These are phyloP conservation scores for Oreochromis aureus DNA, from an alignment of 2,113 vertebrate genomes.

Conservation along the genomic window DNA sequence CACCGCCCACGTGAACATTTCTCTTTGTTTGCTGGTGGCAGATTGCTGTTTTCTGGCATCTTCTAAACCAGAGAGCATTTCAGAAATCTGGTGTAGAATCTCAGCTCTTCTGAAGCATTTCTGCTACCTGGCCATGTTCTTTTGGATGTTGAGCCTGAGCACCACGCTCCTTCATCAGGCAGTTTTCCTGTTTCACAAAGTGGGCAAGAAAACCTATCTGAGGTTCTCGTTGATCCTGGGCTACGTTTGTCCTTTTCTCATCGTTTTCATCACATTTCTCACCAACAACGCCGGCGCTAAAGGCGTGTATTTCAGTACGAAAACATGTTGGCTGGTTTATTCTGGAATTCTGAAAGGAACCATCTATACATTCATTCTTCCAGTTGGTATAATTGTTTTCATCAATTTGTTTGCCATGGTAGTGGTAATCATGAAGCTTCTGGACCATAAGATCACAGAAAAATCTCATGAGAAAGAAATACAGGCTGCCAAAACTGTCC, in stretches of 20 bases:
- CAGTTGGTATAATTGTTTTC: conserved; percentile 76
- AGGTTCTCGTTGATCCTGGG: conserved; percentile 74
- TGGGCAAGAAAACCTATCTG: conserved; percentile 79
- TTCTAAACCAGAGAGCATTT: fast-evolving
- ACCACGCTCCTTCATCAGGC: conserved; percentile 85
- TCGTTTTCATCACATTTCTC: conserved; percentile 74
- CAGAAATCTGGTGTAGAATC: conserved; percentile 51
- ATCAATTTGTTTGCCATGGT: conserved; percentile 78
- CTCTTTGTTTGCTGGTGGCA: conserved; percentile 76
- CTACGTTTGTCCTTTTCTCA: conserved; percentile 80
- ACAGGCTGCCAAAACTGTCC: conserved; percentile 42
- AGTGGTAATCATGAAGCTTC: conserved; percentile 84
- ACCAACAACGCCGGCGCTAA: conserved; percentile 26
- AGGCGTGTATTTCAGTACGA: conserved; percentile 53
- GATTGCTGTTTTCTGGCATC: conserved; percentile 77
- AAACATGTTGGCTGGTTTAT: conserved; percentile 82
- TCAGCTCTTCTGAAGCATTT: conserved; percentile 82
- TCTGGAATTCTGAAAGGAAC: conserved; percentile 60
- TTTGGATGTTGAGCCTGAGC: conserved; percentile 91
- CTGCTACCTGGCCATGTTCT: conserved; percentile 86
- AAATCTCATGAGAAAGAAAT: conserved; percentile 20
- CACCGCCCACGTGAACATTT: conserved; percentile 82
- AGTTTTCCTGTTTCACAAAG: conserved; percentile 79
- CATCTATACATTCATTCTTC: conserved; percentile 78
- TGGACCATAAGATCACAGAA: conserved; percentile 36